These are phyloP conservation scores for Tolypeutes matacus DNA, from an alignment of 2,797 vertebrate species.

Conservation along the genomic window DNA sequence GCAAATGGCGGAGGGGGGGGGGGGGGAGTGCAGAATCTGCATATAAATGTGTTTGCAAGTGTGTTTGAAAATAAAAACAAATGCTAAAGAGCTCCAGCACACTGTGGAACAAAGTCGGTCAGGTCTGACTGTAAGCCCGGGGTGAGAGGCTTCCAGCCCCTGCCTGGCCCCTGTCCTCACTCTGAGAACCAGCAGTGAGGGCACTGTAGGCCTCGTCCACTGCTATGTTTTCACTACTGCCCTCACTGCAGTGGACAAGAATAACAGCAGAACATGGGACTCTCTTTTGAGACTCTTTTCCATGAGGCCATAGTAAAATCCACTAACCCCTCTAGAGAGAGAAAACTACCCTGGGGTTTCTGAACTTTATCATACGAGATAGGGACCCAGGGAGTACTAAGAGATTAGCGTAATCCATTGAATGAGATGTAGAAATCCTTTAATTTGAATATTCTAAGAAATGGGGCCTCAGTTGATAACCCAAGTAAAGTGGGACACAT, in stretches of 20 bases:
- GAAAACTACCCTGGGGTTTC: not conserved
- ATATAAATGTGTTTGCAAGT: not conserved
- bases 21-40: too few relatives aligned
- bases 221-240: not conserved
- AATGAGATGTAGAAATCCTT: not conserved
- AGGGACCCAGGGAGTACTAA: not conserved
- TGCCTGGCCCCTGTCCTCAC: too few relatives aligned
- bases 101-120: not conserved
- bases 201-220: not conserved
- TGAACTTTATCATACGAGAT: not conserved
- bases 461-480: not conserved
- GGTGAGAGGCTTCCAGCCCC: not conserved
- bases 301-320: not conserved
- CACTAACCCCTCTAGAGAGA: not conserved
- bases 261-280: not conserved
- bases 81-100: not conserved
- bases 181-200: not conserved
- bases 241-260: not conserved
- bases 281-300: not conserved
- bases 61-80: not conserved
- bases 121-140: not conserved
- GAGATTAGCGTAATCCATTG: not conserved
- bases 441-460: slow-evolving; percentile 2
- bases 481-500: not conserved
- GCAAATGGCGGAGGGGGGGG: not conserved